Conservation (phyloP, 2,888 invertebrate genomes). For the Noctuana brunneofusca region DNA sequence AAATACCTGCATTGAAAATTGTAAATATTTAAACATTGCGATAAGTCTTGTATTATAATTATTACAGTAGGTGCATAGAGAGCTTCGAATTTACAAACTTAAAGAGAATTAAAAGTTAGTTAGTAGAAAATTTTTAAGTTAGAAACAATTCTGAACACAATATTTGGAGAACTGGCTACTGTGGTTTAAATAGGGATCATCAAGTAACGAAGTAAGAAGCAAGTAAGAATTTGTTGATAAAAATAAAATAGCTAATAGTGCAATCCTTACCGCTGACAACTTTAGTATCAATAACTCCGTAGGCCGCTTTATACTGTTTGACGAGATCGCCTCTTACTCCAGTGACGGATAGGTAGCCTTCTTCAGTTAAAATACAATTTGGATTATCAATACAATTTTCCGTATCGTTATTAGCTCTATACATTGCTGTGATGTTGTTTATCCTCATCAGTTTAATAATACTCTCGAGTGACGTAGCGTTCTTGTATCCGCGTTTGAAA, state of each 20-base stretch:
- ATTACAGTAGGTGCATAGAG: too few relatives aligned
- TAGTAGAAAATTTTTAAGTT: too few relatives aligned
- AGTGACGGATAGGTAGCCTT: slow-evolving; percentile 61
- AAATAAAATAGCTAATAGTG: not conserved
- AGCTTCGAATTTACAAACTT: too few relatives aligned
- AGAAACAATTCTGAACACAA: too few relatives aligned
- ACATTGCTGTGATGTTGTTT: slow-evolving; percentile 65
- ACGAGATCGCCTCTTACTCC: slow-evolving; percentile 71
- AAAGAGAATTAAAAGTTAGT: too few relatives aligned
- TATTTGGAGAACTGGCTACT: too few relatives aligned
- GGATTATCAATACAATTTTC: slow-evolving; percentile 49
- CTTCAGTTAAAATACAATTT: slow-evolving; percentile 57
- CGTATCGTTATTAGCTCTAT: slow-evolving; percentile 50
- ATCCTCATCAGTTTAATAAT: slow-evolving; percentile 70
- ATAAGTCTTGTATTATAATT: too few relatives aligned
- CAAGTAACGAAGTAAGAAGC: too few relatives aligned
- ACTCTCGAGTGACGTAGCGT: slow-evolving; percentile 65
- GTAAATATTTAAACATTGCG: not conserved
- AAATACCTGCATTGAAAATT: slow-evolving; percentile 43
- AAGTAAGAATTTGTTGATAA: too few relatives aligned
- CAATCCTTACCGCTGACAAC: slow-evolving; percentile 68
- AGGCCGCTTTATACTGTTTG: slow-evolving; percentile 53
- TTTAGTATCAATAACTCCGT: slow-evolving; percentile 83
- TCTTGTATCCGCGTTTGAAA: slow-evolving; percentile 64
- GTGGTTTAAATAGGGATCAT: too few relatives aligned